Percentiles rank a stretch among this genome's conserved stretches.
These are phyloP conservation scores for Tauraco hartlaubi DNA, from an alignment of 2,797 vertebrate species.

Conservation along the genomic window DNA sequence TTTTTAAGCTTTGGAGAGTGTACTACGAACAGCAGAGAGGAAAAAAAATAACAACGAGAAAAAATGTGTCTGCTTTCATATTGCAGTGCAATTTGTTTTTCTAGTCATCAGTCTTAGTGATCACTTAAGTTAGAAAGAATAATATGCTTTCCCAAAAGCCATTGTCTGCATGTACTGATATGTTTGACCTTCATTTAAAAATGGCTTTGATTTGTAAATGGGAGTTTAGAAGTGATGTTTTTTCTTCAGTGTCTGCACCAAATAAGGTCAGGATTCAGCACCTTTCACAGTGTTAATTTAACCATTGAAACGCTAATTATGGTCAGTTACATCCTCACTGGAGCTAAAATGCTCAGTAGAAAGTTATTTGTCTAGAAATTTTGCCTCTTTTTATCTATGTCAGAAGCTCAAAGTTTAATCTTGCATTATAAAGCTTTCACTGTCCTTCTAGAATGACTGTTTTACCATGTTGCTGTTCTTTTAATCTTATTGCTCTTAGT, in stretches of 20 bases:
- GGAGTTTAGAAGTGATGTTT: not conserved
- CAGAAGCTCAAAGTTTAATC: not conserved
- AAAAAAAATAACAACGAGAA: not conserved
- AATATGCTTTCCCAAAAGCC: not conserved
- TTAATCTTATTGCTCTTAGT: not conserved
- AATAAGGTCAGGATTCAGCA: not conserved
- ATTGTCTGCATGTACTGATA: not conserved
- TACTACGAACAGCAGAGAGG: not conserved
- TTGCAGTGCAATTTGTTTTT: not conserved
- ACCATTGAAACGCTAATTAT: not conserved
- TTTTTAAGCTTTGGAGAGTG: not conserved
- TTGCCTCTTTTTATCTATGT: not conserved
- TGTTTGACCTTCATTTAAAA: slow-evolving; percentile 11
- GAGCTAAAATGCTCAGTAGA: not conserved
- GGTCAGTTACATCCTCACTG: not conserved
- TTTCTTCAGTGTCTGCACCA: not conserved
- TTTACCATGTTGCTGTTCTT: not conserved
- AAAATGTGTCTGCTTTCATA: not conserved
- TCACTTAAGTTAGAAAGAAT: not conserved
- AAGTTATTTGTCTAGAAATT: slow-evolving; percentile 4
- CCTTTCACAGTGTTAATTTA: slow-evolving; percentile 29
- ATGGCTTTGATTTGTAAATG: not conserved
- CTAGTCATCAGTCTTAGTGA: not conserved
- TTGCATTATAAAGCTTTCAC: not conserved
- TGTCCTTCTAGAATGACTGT: not conserved